Evolutionary conservation across 2,113 vertebrate species (phyloP).

Genomic region (Uropsilus gracilis): DNA sequence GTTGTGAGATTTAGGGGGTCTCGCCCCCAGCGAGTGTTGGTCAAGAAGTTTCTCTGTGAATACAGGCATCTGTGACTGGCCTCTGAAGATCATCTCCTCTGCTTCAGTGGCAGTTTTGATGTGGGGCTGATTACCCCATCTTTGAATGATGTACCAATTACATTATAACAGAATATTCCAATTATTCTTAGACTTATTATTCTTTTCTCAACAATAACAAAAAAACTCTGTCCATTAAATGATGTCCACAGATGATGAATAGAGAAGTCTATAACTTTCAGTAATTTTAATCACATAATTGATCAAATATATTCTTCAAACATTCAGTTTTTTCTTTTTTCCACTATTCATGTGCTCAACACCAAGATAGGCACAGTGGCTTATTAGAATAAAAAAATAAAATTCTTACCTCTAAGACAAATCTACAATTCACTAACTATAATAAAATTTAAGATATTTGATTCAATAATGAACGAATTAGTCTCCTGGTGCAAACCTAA

Average conservation of each 20-base stretch:
- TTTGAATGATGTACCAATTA: background rate
- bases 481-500: background rate
- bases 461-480: background rate
- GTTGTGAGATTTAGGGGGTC: too few relatives aligned
- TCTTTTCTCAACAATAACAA: background rate
- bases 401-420: background rate
- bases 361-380: background rate
- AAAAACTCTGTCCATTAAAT: background rate
- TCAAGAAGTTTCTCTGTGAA: too few relatives aligned
- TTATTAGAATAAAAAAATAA: background rate
- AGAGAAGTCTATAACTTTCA: background rate
- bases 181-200: background rate
- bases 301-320: background rate
- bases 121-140: too few relatives aligned
- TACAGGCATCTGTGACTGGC: too few relatives aligned
- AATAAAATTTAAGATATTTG: background rate
- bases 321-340: background rate
- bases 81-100: too few relatives aligned
- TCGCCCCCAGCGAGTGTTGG: too few relatives aligned
- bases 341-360: background rate
- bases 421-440: background rate
- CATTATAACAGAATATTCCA: background rate
- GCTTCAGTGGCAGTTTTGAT: too few relatives aligned
- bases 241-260: too few relatives aligned
- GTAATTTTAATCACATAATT: background rate